phyloP scores from a whole-genome alignment of 2,797 vertebrate genomes.

The Cuculus canorus region DNA sequence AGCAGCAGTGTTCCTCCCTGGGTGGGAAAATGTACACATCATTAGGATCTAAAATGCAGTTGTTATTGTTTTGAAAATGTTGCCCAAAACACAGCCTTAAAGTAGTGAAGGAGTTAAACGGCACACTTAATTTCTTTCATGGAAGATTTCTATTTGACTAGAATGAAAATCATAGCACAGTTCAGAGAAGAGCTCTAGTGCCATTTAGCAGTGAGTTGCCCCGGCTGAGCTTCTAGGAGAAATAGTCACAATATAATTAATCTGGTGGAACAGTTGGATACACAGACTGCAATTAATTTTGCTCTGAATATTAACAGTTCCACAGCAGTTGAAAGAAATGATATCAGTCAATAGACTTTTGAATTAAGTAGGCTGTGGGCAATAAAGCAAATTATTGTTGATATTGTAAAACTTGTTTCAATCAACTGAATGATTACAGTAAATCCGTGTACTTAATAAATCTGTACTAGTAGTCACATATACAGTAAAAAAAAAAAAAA shows the following conservation, averaged over 20 bases:
- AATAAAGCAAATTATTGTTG: constrained; percentile 77
- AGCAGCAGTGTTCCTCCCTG: neutral
- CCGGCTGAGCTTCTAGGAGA: constrained; percentile 48
- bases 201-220: constrained; percentile 53
- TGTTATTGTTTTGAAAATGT: neutral
- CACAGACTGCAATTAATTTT: constrained; percentile 75
- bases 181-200: constrained; percentile 43
- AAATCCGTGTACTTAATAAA: constrained; percentile 55
- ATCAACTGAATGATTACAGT: constrained; percentile 67
- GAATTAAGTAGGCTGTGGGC: constrained; percentile 74
- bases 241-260: constrained; percentile 73
- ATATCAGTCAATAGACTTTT: constrained; percentile 75
- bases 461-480: constrained; percentile 5
- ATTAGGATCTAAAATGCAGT: neutral
- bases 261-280: constrained; percentile 76
- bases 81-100: neutral
- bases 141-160: neutral
- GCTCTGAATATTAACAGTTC: constrained; percentile 74
- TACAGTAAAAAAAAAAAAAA: neutral
- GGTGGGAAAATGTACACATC: neutral
- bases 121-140: neutral
- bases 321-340: constrained; percentile 70
- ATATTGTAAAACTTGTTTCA: constrained; percentile 68
- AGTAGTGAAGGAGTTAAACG: constrained; percentile 53
- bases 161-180: constrained; percentile 26